Evolutionary conservation across 2,797 vertebrate species (phyloP).

Genomic region (Hydrophis major): DNA sequence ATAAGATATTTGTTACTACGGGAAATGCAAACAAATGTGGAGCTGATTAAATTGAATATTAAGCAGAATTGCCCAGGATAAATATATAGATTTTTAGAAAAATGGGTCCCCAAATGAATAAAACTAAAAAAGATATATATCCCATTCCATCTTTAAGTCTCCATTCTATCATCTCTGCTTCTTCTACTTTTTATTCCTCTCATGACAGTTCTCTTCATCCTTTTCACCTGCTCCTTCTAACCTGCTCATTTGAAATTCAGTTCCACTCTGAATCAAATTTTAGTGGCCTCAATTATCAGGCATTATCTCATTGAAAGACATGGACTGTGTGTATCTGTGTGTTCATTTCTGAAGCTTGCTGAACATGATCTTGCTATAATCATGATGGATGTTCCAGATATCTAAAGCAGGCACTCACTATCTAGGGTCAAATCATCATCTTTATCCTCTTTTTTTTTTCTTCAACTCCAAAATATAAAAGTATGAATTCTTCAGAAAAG

Average conservation of each 20-base stretch:
- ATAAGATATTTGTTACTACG: background rate
- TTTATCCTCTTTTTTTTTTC: too few relatives aligned
- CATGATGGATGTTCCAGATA: background rate
- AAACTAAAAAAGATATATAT: background rate
- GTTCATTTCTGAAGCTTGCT: background rate
- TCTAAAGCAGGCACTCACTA: background rate
- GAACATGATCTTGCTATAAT: conserved; percentile 10
- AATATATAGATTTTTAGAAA: background rate
- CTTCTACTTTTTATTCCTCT: background rate
- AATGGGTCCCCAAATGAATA: background rate
- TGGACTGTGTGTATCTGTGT: background rate
- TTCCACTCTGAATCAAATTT: conserved; percentile 7
- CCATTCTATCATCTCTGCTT: background rate
- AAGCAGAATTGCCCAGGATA: background rate
- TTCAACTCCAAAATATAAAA: background rate
- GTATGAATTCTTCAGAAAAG: background rate
- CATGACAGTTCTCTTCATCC: background rate
- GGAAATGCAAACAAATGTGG: background rate
- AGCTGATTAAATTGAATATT: background rate
- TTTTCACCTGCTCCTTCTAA: background rate
- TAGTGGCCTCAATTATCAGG: background rate
- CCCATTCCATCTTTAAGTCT: background rate
- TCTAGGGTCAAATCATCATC: background rate
- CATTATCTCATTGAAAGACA: conserved; percentile 14
- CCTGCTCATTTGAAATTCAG: conserved; percentile 17